Base-by-base conservation (phyloP, 2,113 vertebrate species). In the Ictidomys tridecemlineatus region DNA sequence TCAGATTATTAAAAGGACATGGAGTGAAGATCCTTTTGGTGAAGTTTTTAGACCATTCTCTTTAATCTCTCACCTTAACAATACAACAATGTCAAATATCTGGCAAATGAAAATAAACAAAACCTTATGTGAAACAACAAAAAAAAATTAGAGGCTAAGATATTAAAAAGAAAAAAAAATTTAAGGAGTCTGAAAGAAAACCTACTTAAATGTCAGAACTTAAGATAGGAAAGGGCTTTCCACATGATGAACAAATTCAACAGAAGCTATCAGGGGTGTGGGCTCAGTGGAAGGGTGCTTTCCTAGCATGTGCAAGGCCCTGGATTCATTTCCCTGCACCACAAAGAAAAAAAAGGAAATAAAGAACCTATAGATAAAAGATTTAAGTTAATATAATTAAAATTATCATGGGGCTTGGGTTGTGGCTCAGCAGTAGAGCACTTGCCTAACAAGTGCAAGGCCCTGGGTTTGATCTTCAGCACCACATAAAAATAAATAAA, bases 181-280 rank as follows among this genome's bases (percentile, higher is more conserved):
- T 45, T 45, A 6, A 69, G 39, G 17, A 39, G 58, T 17, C 13
- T 91, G 90, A 67, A 82, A 69, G 34, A 86, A 89, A 94, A 51
- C 32, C 26, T 78, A 56, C 32, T 84, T 93, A 42, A 90, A 45
- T 77, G 65, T 53, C 24, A 94, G 45, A 45, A 89, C 28, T 92
- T 37, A 79, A 32, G 65, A 53, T n/a, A 26, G 1, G 9, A n/a
- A 86, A 84, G 8, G 34, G 11, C 12, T 94, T 87, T 65, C 37
- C 61, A 56, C 53, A 6, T 53, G 83, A 93, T 74, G 34, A 97
- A 94, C 4, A 79, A 92, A 65, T 37, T 83, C 39, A 87, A 26
- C 83, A 92, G 13, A 63, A 63, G 61, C 3, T 28, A 63, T 63
- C 8, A 63, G 61, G 8, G 8, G 61, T 63, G 9, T 63, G 24